Evolutionary conservation across 2,797 vertebrate species (phyloP).

Genomic region (Pachyuromys duprasi): DNA sequence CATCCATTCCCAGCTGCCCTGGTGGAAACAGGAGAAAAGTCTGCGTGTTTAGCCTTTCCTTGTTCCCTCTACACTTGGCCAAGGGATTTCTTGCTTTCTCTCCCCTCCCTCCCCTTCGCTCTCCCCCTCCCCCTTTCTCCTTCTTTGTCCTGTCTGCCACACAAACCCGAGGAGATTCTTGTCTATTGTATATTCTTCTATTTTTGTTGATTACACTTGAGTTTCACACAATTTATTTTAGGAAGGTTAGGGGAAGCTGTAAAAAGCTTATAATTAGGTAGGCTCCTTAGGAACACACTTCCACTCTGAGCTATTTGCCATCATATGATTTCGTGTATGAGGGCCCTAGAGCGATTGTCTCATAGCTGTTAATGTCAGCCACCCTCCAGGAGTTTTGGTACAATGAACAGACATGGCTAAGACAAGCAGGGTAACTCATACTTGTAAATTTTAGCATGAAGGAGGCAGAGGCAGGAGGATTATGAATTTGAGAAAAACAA

Average conservation of each 20-base stretch:
- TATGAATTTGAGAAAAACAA: neutral
- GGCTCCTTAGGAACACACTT: neutral
- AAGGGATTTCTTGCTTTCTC: neutral
- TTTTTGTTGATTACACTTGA: conserved; percentile 15
- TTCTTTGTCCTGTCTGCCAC: neutral
- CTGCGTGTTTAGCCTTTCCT: neutral
- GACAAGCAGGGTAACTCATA: too few species aligned
- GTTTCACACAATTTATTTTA: neutral
- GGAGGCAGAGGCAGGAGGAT: neutral
- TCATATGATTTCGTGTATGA: neutral
- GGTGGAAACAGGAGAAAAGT: neutral
- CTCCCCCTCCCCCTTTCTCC: accelerated
- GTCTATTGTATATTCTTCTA: neutral
- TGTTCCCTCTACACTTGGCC: neutral
- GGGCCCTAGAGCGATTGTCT: too few species aligned
- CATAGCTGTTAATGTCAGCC: too few species aligned
- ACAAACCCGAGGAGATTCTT: neutral
- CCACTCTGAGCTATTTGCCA: neutral
- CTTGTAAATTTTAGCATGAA: neutral
- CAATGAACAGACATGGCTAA: neutral
- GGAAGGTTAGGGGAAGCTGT: neutral
- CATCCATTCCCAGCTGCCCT: neutral
- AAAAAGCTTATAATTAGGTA: neutral
- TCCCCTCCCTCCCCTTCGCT: too few species aligned
- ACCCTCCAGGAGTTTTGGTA: neutral